A percentile compares a stretch with the other conserved stretches of the same genome.
Conservation (phyloP, 2,113 vertebrate genomes). For the Vidua chalybeata region DNA sequence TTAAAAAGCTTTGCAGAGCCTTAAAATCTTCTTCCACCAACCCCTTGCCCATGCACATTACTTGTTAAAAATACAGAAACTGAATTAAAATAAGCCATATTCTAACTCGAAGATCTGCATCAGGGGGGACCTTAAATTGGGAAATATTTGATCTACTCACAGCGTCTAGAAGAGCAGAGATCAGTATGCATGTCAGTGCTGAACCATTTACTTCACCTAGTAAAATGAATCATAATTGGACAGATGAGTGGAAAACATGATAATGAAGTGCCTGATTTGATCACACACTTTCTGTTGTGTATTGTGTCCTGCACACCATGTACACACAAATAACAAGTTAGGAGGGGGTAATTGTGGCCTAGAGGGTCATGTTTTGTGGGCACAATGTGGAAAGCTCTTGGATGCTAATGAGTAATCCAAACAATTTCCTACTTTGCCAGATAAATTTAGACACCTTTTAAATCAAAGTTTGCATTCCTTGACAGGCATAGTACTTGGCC, state of each 20-base stretch:
- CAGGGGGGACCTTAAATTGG: not conserved
- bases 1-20: not conserved
- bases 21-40: not conserved
- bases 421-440: not conserved
- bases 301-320: not conserved
- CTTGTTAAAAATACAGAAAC: not conserved
- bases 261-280: not conserved
- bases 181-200: not conserved
- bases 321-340: not conserved
- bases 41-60: not conserved
- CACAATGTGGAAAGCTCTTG: not conserved
- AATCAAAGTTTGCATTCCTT: slow-evolving; percentile 7
- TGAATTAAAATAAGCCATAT: not conserved
- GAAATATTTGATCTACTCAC: not conserved
- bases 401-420: not conserved
- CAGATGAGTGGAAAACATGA: not conserved
- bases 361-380: not conserved
- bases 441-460: not conserved
- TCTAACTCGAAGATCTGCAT: not conserved
- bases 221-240: slow-evolving; percentile 1
- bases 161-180: not conserved
- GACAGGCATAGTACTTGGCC: not conserved
- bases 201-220: not conserved
- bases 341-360: not conserved
- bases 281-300: not conserved